A percentile compares a stretch with the other conserved stretches of the same genome.
Evolutionary conservation across 1,140 invertebrate genomes (phyloP).

Genomic region (Harlomillsia oculata): DNA sequence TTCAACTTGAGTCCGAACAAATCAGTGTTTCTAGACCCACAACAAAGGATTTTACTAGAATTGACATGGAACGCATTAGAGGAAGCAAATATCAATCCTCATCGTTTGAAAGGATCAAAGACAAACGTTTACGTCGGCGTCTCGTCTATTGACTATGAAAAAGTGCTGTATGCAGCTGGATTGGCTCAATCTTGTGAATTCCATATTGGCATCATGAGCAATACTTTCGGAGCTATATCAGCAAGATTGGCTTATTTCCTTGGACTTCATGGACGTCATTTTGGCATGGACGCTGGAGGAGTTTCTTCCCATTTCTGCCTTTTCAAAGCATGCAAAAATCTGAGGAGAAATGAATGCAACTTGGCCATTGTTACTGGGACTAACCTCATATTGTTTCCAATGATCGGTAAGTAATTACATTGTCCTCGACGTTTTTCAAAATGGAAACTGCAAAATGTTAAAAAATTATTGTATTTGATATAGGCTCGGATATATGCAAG

Average conservation of each 20-base stretch:
- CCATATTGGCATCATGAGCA: constrained; percentile 55
- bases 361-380: constrained; percentile 50
- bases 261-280: constrained; percentile 45
- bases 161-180: constrained; percentile 26
- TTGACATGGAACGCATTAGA: constrained; percentile 51
- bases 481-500: too few relatives aligned
- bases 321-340: constrained; percentile 44
- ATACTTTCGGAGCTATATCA: constrained; percentile 54
- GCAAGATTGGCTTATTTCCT: constrained; percentile 57
- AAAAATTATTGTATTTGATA: too few relatives aligned
- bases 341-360: constrained; percentile 49
- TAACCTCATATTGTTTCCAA: constrained; percentile 48
- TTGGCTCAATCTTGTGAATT: constrained; percentile 39
- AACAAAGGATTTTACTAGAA: constrained; percentile 50
- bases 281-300: constrained; percentile 45
- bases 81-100: constrained; percentile 46
- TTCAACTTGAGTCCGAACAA: constrained; percentile 39
- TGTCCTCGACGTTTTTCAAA: too few relatives aligned
- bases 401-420: background rate
- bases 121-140: constrained; percentile 48
- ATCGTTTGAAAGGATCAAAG: constrained; percentile 40
- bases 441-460: too few relatives aligned
- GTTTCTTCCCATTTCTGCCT: constrained; percentile 32
- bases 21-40: constrained; percentile 52
- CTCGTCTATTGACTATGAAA: background rate